Evolutionary conservation across 2,888 invertebrate genomes (phyloP).

Genomic region (Ophion slaviceki): DNA sequence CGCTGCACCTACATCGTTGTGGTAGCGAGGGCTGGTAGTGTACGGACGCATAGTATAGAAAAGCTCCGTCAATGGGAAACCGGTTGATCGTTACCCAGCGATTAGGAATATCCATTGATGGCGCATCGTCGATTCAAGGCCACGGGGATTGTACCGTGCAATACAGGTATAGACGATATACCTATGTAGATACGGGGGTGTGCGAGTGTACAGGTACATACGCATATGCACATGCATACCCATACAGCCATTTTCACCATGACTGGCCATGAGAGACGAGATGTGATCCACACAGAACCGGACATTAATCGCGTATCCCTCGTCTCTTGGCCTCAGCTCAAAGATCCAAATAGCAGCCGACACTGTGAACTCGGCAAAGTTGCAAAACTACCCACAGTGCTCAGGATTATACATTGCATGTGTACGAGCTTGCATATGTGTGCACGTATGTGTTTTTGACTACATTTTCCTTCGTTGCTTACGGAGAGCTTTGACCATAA

Average conservation of each 20-base stretch:
- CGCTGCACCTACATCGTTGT: background rate
- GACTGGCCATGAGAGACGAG: constrained; percentile 33
- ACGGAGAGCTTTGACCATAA: constrained; percentile 46
- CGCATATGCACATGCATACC: constrained; percentile 4
- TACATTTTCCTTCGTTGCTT: constrained; percentile 15
- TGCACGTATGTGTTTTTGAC: background rate
- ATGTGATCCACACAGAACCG: constrained; percentile 56
- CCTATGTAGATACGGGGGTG: background rate
- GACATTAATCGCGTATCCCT: constrained; percentile 51
- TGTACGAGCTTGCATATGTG: background rate
- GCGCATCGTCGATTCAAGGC: constrained; percentile 51
- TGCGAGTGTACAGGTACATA: constrained; percentile 13
- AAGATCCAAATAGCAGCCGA: constrained; percentile 10
- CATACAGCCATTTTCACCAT: background rate
- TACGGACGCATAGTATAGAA: constrained; percentile 13
- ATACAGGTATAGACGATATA: background rate
- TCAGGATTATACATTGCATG: constrained; percentile 4
- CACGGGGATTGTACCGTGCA: constrained; percentile 15
- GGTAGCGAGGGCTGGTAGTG: constrained; percentile 9
- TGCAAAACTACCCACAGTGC: background rate
- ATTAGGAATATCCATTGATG: constrained; percentile 55
- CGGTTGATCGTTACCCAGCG: constrained; percentile 49
- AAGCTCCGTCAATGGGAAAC: constrained; percentile 54
- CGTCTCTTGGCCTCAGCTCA: constrained; percentile 17
- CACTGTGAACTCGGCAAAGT: constrained; percentile 14